A percentile compares a stretch with the other conserved stretches of the same genome.
Conservation (phyloP, 2,888 invertebrate species). For the Chrysomela aeneicollis region DNA sequence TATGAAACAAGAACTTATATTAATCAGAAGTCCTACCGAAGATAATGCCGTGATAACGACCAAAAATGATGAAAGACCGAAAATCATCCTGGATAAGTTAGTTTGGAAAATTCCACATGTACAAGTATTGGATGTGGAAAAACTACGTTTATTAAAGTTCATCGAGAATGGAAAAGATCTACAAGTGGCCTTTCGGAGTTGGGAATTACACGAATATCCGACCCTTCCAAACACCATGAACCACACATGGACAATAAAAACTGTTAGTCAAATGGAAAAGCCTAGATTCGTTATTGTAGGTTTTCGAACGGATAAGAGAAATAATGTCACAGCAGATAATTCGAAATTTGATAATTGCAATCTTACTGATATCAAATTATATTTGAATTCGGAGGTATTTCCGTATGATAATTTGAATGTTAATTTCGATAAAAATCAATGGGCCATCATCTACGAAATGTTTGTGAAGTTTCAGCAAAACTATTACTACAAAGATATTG, state of each 20-base stretch:
- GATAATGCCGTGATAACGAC: constrained; percentile 38
- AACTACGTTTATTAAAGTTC: no score
- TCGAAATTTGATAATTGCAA: no score
- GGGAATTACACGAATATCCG: constrained; percentile 9
- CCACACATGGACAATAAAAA: constrained; percentile 50
- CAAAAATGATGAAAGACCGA: constrained; percentile 2
- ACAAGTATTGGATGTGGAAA: no score
- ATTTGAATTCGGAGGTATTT: constrained; percentile 53
- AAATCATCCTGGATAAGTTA: constrained; percentile 20
- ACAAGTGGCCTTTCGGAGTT: constrained; percentile 9
- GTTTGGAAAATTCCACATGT: no score
- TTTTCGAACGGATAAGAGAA: constrained; percentile 55
- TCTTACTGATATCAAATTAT: constrained; percentile 52
- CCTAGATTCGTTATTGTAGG: constrained; percentile 55
- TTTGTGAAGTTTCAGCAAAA: no score
- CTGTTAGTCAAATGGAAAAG: no score
- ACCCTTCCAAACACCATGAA: constrained; percentile 46
- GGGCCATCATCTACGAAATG: no score
- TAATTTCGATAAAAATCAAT: no score
- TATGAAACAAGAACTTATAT: background rate
- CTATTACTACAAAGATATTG: no score
- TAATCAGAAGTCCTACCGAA: constrained; percentile 47
- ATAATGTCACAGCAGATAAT: constrained; percentile 42
- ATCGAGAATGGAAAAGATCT: no score
- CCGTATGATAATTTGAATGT: constrained; percentile 51